Conservation (phyloP, 2,797 vertebrate species). For the Pygocentrus nattereri region DNA sequence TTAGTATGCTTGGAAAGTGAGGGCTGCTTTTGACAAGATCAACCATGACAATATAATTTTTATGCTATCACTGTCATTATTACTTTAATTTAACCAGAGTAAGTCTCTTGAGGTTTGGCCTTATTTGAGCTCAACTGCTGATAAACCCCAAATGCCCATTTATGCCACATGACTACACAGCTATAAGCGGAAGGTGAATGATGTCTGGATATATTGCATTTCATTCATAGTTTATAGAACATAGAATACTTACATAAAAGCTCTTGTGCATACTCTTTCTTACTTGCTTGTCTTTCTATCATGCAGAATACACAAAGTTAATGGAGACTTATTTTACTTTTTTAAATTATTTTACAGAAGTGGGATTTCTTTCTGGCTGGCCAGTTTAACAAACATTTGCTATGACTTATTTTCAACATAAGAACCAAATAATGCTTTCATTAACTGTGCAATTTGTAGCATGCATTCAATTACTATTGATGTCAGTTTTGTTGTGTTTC, state of each 20-base stretch:
- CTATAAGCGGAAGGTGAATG: not conserved
- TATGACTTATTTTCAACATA: too few relatives aligned
- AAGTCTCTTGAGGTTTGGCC: slow-evolving; percentile 1
- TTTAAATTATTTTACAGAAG: too few relatives aligned
- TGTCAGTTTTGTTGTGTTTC: too few relatives aligned
- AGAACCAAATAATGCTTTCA: too few relatives aligned
- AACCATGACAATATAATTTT: not conserved
- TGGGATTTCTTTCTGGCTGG: too few relatives aligned
- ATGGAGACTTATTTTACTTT: too few relatives aligned
- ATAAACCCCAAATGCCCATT: slow-evolving; percentile 3
- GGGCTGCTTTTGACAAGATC: not conserved
- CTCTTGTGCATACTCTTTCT: not conserved
- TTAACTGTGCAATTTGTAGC: too few relatives aligned
- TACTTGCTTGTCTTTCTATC: too few relatives aligned
- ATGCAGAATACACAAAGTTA: too few relatives aligned
- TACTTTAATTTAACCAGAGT: not conserved
- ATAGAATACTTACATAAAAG: too few relatives aligned
- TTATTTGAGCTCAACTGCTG: slow-evolving; percentile 3
- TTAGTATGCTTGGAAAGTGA: not conserved
- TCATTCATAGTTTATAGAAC: not conserved
- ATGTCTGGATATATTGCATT: not conserved
- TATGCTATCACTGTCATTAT: slow-evolving; percentile 12
- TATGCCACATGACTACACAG: not conserved
- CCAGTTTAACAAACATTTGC: too few relatives aligned
- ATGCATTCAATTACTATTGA: too few relatives aligned